phyloP scores from a whole-genome alignment of 2,888 invertebrate genomes.

The Lasioglossum marginatum region DNA sequence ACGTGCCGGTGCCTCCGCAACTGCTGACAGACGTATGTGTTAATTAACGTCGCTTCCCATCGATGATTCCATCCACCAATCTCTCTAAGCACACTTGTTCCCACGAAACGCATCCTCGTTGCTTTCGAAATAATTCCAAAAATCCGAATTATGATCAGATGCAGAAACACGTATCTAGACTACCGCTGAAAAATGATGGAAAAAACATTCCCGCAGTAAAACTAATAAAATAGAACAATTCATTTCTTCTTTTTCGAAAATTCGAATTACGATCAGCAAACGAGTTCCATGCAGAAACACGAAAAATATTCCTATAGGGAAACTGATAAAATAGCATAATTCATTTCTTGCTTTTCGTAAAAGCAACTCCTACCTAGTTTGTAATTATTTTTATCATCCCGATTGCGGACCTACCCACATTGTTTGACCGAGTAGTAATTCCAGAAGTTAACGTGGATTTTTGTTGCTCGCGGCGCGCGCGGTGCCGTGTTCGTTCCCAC shows the following conservation, averaged over 20 bases:
- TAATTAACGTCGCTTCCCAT: neutral
- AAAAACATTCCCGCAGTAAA: neutral
- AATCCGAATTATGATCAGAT: too few relatives aligned
- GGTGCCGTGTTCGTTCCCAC: neutral
- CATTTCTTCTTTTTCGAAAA: neutral
- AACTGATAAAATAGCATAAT: too few relatives aligned
- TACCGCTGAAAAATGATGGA: too few relatives aligned
- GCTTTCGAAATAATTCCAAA: neutral
- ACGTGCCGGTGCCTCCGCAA: neutral
- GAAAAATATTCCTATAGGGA: too few relatives aligned
- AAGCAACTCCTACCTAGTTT: neutral
- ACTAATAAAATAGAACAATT: neutral
- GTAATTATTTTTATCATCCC: neutral
- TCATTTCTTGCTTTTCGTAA: neutral
- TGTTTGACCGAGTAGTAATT: neutral
- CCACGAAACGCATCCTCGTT: neutral
- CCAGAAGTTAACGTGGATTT: neutral
- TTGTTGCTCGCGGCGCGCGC: neutral
- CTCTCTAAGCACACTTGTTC: neutral
- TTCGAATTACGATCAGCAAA: too few relatives aligned
- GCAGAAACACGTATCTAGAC: too few relatives aligned
- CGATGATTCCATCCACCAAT: neutral
- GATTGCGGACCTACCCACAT: neutral
- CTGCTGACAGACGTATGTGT: neutral
- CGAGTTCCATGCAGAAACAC: too few relatives aligned